phyloP scores from a whole-genome alignment of 2,113 vertebrate species.

The Sturnira hondurensis region DNA sequence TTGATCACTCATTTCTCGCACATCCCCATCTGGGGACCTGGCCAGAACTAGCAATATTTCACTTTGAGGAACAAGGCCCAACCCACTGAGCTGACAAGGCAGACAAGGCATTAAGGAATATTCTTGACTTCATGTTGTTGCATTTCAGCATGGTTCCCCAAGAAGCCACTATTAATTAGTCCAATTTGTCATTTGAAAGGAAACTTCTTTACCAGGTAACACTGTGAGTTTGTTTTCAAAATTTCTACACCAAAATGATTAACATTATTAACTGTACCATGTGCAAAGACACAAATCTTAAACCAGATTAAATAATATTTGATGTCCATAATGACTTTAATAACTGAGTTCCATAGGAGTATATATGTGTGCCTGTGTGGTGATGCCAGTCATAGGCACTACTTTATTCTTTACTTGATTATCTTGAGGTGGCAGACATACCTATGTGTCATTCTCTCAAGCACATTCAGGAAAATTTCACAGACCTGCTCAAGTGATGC shows the following conservation, averaged over 20 bases:
- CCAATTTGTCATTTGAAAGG: neutral
- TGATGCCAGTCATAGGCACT: neutral
- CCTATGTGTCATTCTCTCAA: neutral
- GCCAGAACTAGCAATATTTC: too few species aligned
- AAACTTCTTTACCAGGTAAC: neutral
- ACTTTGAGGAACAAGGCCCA: too few species aligned
- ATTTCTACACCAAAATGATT: neutral
- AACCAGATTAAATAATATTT: neutral
- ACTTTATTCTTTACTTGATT: neutral
- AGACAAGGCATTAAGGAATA: too few species aligned
- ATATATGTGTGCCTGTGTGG: neutral
- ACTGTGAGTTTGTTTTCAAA: neutral
- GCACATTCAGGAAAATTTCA: neutral
- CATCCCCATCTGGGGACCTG: too few species aligned
- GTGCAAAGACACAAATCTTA: neutral
- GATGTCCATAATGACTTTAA: neutral
- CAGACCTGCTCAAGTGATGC: neutral
- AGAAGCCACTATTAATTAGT: neutral
- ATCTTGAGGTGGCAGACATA: neutral
- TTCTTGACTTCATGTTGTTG: too few species aligned
- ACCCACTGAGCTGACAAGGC: too few species aligned
- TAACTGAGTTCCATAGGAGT: neutral
- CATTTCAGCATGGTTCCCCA: neutral
- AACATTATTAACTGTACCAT: neutral
- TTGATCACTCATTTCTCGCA: too few species aligned